phyloP scores from a whole-genome alignment of 92 coral and sea anemone species.

The Virgularia gustaviana region DNA sequence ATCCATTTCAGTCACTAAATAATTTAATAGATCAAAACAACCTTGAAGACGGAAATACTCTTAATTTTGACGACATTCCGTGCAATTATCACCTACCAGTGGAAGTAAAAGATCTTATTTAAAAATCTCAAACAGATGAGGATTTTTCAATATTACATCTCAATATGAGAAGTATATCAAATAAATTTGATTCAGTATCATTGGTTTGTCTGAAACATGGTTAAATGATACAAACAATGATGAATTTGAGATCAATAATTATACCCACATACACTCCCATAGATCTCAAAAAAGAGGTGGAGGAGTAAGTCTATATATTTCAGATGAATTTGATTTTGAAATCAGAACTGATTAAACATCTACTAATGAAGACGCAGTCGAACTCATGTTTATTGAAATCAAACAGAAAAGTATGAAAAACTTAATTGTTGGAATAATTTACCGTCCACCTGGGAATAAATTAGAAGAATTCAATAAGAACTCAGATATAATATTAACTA shows the following conservation, averaged over 20 bases:
- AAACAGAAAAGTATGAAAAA: neutral
- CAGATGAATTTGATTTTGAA: neutral
- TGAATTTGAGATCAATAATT: neutral
- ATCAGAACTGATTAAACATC: neutral
- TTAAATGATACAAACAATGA: neutral
- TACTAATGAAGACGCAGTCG: neutral
- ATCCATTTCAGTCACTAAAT: too few relatives aligned
- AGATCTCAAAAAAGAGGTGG: constrained; percentile 1
- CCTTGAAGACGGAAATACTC: too few relatives aligned
- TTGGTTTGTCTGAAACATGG: constrained; percentile 13
- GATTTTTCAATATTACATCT: constrained; percentile 14
- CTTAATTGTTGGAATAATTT: constrained; percentile 9
- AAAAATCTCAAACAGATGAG: too few relatives aligned
- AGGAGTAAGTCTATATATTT: neutral
- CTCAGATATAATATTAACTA: neutral
- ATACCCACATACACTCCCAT: neutral
- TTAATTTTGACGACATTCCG: too few relatives aligned
- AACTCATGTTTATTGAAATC: constrained; percentile 5
- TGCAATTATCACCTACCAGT: too few relatives aligned
- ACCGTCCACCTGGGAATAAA: constrained; percentile 2
- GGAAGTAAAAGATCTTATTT: too few relatives aligned
- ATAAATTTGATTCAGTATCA: constrained; percentile 13
- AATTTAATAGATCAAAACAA: too few relatives aligned
- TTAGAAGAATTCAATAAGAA: neutral
- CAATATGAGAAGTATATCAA: constrained; percentile 20